A percentile compares a stretch with the other conserved stretches of the same genome.
phyloP scores from a whole-genome alignment of 2,797 vertebrate species.

The Saxicola maurus region DNA sequence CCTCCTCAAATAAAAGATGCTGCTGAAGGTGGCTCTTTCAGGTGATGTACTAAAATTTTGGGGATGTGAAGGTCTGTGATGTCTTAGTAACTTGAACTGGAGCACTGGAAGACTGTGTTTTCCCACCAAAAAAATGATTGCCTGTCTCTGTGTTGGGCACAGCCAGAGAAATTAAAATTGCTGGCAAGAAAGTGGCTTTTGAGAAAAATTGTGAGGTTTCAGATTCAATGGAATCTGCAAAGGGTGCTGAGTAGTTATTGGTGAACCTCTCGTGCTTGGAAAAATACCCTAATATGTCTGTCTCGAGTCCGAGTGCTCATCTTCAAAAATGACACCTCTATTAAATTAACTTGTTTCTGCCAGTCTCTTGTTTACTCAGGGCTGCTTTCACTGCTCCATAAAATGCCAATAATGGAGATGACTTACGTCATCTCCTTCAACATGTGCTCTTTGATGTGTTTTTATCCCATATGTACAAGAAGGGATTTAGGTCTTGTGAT shows the following conservation, averaged over 20 bases:
- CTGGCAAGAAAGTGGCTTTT: neutral
- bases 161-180: neutral
- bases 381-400: constrained; percentile 20
- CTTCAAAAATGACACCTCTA: constrained; percentile 52
- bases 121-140: neutral
- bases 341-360: constrained; percentile 53
- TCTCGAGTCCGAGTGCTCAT: constrained; percentile 6
- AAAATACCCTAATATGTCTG: constrained; percentile 8
- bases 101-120: accelerated
- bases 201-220: neutral
- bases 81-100: neutral
- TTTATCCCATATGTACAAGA: neutral
- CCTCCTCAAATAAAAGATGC: neutral
- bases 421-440: neutral
- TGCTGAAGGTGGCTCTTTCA: neutral
- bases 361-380: constrained; percentile 37
- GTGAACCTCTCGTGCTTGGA: neutral
- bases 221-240: neutral
- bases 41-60: neutral
- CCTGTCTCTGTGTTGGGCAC: neutral
- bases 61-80: neutral
- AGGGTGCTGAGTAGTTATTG: neutral
- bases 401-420: constrained; percentile 43
- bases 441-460: constrained; percentile 44
- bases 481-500: constrained; percentile 22